A percentile compares a stretch with the other conserved stretches of the same genome.
Conservation (phyloP, 2,888 invertebrate genomes). For the Luperina testacea region DNA sequence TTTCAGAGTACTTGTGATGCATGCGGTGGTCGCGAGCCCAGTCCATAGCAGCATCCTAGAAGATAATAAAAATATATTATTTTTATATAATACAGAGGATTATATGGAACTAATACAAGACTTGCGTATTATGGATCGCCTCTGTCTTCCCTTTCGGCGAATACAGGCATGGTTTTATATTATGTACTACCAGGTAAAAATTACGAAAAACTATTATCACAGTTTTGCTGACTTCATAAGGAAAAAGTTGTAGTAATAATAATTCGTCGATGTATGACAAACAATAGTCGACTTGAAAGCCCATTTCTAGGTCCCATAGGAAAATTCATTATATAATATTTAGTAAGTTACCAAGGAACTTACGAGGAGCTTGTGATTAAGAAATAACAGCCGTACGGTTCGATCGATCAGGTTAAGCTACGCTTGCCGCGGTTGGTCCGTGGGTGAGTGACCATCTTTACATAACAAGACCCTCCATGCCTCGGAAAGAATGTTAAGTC, state of each 20-base stretch:
- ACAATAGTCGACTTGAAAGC: conserved; percentile 18
- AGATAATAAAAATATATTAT: conserved; percentile 1
- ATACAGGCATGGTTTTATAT: background rate
- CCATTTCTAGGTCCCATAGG: conserved; percentile 15
- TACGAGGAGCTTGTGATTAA: no score
- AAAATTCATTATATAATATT: conserved; percentile 2
- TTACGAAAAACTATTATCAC: background rate
- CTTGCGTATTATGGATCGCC: background rate
- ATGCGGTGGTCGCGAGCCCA: conserved; percentile 96
- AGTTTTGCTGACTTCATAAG: conserved; percentile 14
- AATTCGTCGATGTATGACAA: conserved; percentile 10
- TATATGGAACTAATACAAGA: background rate
- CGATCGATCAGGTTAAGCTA: no score
- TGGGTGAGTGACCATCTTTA: no score
- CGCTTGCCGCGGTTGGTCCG: no score
- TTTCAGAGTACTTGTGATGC: conserved; percentile 98
- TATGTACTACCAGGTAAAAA: background rate
- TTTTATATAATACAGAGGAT: background rate
- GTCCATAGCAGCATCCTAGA: conserved; percentile 93
- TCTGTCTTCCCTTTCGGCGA: background rate
- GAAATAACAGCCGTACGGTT: no score
- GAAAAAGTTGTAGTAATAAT: conserved; percentile 32
- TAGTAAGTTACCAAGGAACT: background rate
- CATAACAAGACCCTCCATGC: no score
- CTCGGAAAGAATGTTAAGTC: no score